Conservation (phyloP, 2,797 vertebrate species). For the Clarias fuscus region DNA sequence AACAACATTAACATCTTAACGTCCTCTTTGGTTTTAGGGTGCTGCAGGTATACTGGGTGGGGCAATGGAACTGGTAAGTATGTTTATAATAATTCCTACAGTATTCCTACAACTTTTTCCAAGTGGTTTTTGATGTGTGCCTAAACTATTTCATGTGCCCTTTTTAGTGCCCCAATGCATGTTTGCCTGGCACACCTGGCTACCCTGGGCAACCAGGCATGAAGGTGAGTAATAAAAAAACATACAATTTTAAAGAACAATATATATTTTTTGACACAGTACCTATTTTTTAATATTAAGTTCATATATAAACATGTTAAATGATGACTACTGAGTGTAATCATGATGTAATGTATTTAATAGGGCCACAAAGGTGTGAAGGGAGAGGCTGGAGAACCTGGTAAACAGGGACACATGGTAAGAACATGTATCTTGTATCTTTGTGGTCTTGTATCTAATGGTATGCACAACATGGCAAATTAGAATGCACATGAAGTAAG, state of each 20-base stretch:
- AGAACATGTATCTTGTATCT: slow-evolving; percentile 41
- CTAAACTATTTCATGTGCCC: slow-evolving; percentile 43
- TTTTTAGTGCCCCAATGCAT: slow-evolving; percentile 88
- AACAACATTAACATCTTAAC: neutral
- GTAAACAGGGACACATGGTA: slow-evolving; percentile 98
- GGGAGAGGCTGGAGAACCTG: slow-evolving; percentile 92
- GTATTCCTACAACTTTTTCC: neutral
- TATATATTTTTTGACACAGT: neutral
- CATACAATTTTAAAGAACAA: neutral
- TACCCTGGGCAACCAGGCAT: slow-evolving; percentile 93
- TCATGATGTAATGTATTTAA: slow-evolving; percentile 34
- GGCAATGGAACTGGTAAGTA: slow-evolving; percentile 72
- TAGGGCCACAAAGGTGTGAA: slow-evolving; percentile 96
- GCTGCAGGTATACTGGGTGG: slow-evolving; percentile 72
- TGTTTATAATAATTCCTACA: neutral
- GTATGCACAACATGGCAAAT: neutral
- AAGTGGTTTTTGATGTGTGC: neutral
- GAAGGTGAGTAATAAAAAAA: slow-evolving; percentile 79
- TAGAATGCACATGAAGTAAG: neutral
- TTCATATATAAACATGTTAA: neutral
- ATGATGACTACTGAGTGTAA: neutral
- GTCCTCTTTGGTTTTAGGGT: slow-evolving; percentile 64
- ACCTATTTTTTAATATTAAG: neutral
- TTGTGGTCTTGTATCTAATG: neutral
- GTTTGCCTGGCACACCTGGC: slow-evolving; percentile 84